A percentile compares a stretch with the other conserved stretches of the same genome.
Conservation (phyloP, 2,797 vertebrate species). For the Lindbergichthys nudifrons region DNA sequence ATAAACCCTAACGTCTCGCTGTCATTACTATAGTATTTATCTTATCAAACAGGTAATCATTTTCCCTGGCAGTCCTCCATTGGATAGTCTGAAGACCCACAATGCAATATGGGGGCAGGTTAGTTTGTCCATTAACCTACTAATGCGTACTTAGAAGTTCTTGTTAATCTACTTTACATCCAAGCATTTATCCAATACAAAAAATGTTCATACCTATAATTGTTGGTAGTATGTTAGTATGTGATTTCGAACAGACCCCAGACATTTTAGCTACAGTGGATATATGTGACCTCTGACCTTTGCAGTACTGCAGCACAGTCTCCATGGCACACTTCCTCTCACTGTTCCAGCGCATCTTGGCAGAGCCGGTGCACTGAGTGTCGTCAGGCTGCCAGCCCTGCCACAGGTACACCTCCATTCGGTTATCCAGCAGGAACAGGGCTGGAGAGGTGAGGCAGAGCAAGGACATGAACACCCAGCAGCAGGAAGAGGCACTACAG, state of each 20-base stretch:
- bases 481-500: neutral
- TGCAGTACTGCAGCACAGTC: constrained; percentile 86
- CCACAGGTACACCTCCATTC: constrained; percentile 89
- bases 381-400: constrained; percentile 86
- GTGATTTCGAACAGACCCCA: neutral
- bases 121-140: no score
- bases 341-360: constrained; percentile 86
- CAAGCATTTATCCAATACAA: no score
- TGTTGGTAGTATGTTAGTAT: no score
- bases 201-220: no score
- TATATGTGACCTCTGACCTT: constrained; percentile 76
- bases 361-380: constrained; percentile 81
- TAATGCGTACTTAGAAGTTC: no score
- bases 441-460: constrained; percentile 60
- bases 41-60: no score
- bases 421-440: constrained; percentile 86
- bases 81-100: no score
- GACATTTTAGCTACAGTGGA: neutral
- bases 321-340: constrained; percentile 89
- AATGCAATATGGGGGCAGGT: no score
- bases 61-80: no score
- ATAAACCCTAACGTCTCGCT: no score
- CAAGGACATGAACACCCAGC: neutral
- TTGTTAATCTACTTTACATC: no score
- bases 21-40: no score